These are phyloP conservation scores for Parasteatoda tepidariorum DNA, from an alignment of 1,140 invertebrate species.

Conservation along the genomic window DNA sequence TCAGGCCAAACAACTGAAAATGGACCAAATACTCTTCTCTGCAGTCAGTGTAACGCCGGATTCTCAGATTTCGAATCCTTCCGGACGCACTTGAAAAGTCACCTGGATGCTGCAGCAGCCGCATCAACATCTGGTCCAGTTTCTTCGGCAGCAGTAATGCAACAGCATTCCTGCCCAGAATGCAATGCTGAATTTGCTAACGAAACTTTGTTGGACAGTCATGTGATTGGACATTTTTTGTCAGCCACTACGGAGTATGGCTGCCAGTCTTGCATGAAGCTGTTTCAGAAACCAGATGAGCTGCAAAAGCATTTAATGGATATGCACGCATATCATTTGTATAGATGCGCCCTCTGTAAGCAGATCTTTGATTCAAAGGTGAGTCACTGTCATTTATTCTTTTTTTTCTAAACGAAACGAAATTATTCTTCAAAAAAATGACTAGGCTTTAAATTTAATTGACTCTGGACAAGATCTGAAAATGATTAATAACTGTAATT, in stretches of 20 bases:
- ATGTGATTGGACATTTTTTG: constrained; percentile 82
- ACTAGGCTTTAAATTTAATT: too few relatives aligned
- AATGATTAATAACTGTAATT: too few relatives aligned
- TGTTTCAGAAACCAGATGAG: constrained; percentile 85
- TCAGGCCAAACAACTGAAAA: neutral
- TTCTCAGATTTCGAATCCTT: constrained; percentile 90
- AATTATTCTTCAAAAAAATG: too few relatives aligned
- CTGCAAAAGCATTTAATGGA: constrained; percentile 87
- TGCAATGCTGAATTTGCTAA: constrained; percentile 79
- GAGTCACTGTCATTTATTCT: too few relatives aligned
- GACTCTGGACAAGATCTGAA: too few relatives aligned
- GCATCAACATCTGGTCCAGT: neutral
- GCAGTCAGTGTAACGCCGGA: constrained; percentile 70
- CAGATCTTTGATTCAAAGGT: constrained; percentile 92
- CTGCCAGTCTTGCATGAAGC: constrained; percentile 85
- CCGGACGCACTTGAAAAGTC: constrained; percentile 84
- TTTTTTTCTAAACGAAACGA: too few relatives aligned
- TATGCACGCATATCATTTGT: constrained; percentile 86
- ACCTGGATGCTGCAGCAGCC: constrained; percentile 74
- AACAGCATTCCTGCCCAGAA: constrained; percentile 75
- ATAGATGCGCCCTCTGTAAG: constrained; percentile 87
- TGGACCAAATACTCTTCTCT: constrained; percentile 19
- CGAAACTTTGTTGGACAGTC: constrained; percentile 80
- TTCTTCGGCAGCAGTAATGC: constrained; percentile 63
- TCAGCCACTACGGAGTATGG: constrained; percentile 82